A percentile compares a stretch with the other conserved stretches of the same genome.
Evolutionary conservation across 2,888 invertebrate genomes (phyloP).

Genomic region (Phalera bucephala): DNA sequence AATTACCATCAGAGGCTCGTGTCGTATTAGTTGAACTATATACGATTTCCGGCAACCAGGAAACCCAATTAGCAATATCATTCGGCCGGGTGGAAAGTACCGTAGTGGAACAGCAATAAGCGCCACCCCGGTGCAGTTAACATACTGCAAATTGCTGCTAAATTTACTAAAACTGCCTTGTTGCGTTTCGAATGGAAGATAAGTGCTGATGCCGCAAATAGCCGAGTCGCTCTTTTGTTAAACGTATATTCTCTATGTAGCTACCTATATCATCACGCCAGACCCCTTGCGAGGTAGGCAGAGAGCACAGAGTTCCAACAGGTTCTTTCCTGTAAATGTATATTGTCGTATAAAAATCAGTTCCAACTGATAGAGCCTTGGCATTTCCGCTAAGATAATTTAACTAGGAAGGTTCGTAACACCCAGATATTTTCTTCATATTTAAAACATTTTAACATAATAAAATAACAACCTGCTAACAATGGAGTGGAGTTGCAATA

Average conservation of each 20-base stretch:
- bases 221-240: constrained; percentile 22
- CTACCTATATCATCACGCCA: too few relatives aligned
- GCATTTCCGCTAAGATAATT: too few relatives aligned
- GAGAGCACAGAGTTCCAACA: too few relatives aligned
- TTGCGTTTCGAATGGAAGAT: constrained; percentile 36
- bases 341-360: too few relatives aligned
- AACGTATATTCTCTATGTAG: constrained; percentile 1
- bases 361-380: too few relatives aligned
- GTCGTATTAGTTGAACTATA: constrained; percentile 70
- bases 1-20: constrained; percentile 25
- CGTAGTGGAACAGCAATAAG: constrained; percentile 62
- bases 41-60: constrained; percentile 71
- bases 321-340: too few relatives aligned
- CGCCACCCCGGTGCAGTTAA: constrained; percentile 31
- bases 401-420: too few relatives aligned
- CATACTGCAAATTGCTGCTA: constrained; percentile 61
- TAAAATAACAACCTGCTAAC: too few relatives aligned
- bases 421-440: too few relatives aligned
- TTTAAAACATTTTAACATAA: too few relatives aligned
- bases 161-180: too few relatives aligned
- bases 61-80: constrained; percentile 68
- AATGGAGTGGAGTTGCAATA: constrained; percentile 62
- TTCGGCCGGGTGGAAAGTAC: constrained; percentile 49
- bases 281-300: too few relatives aligned
- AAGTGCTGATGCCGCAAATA: constrained; percentile 45